Evolutionary conservation across 2,888 invertebrate species (phyloP), one percentile per base, ranked within the genome.

Genomic region (Gibbula magus): DNA sequence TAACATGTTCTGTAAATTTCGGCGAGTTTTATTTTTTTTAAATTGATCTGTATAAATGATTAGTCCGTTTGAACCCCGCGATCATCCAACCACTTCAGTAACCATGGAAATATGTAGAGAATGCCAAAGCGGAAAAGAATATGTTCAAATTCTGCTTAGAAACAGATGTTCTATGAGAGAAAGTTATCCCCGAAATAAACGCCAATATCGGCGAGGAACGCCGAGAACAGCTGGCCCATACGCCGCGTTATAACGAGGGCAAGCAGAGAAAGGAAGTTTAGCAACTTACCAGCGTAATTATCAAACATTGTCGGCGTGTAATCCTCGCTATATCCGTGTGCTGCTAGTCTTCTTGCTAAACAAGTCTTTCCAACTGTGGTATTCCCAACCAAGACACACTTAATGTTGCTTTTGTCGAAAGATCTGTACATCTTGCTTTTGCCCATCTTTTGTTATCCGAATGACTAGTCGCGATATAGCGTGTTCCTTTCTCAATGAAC

Each of bases 341-440:
- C 83, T 8, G 90, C 86, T 16, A 90, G 81, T 51, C 89, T 80
- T 20, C 85, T 81, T 13, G 89, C 88, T 32, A 90, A 80, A 73
- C 86, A 85, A 10, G 87, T 85, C 78, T 90, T 90, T 18, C 90
- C 90, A 52, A 88, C 88, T 66, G 86, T 88, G 18, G 86, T 82
- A 77, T 90, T 88, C 20, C 90, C 90, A 45, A 90, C 88, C 54
- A 90, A 75, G n/a, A 90, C 88, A 84, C 90, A 90, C 75, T 90
- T 90, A 56, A 90, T 79, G 67, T 84, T 84, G 67, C 82, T 84
- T 56, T 84, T 84, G 79, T 84, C 81, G 35, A 81, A 53, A 16
- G 52, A 79, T 54, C 80, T 79, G 78, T 84, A 82, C 25, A 74
- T 25, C 25, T 74, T 74, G 51, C 74, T 74, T 25, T 74, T 74